phyloP scores from a whole-genome alignment of 2,113 vertebrate genomes.

The Mungos mungo region DNA sequence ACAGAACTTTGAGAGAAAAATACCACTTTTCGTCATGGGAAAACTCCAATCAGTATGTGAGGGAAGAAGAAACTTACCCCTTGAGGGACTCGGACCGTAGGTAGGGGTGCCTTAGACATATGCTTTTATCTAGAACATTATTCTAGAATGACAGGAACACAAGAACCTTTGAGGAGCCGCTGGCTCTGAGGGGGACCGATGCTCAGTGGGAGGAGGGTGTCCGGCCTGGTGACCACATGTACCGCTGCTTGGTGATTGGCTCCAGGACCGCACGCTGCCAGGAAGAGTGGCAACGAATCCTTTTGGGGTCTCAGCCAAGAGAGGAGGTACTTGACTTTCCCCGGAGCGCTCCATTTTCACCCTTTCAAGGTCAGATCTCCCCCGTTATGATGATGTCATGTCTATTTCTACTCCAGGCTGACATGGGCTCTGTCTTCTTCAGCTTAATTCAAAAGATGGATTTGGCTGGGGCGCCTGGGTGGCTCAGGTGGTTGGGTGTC shows the following conservation, averaged over 20 bases:
- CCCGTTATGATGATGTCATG: background rate
- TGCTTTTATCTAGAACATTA: background rate
- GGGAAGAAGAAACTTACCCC: background rate
- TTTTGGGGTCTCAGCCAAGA: background rate
- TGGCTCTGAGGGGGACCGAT: background rate
- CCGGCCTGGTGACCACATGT: rapidly evolving
- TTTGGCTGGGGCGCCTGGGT: background rate
- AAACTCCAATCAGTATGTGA: background rate
- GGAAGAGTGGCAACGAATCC: background rate
- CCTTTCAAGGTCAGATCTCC: background rate
- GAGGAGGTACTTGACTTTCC: background rate
- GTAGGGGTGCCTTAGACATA: background rate
- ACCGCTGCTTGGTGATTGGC: background rate
- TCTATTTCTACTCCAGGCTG: background rate
- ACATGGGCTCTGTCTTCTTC: background rate
- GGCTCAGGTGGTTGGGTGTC: too few species aligned
- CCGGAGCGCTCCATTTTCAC: background rate
- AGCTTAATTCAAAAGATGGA: background rate
- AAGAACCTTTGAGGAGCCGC: background rate
- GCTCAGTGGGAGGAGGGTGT: background rate
- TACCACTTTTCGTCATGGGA: background rate
- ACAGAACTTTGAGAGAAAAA: background rate
- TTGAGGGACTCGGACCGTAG: background rate
- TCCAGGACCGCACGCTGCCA: background rate
- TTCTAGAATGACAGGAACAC: background rate